phyloP scores from a whole-genome alignment of 2,797 vertebrate species.

The Anguilla anguilla region DNA sequence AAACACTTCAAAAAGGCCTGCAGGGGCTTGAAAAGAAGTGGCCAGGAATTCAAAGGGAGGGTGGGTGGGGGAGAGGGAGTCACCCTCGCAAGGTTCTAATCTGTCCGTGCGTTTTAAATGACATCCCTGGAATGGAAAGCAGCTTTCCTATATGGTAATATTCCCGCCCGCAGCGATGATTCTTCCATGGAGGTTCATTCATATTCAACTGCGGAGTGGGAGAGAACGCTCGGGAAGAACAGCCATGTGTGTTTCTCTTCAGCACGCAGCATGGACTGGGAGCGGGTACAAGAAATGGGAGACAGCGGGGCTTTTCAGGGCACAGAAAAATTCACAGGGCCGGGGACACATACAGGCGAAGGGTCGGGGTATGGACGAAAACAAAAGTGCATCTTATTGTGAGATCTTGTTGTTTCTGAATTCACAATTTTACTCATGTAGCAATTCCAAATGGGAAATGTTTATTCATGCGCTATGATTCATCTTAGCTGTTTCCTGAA shows the following conservation, averaged over 20 bases:
- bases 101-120: background rate
- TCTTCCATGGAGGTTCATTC: conserved; percentile 21
- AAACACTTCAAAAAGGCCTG: conserved; percentile 1
- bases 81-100: background rate
- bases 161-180: conserved; percentile 10
- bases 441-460: background rate
- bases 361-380: background rate
- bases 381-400: background rate
- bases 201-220: conserved; percentile 15
- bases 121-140: conserved; percentile 16
- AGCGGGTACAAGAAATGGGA: background rate
- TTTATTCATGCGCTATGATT: background rate
- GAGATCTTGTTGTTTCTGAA: background rate
- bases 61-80: background rate
- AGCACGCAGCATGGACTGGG: background rate
- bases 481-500: background rate
- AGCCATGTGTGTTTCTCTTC: background rate
- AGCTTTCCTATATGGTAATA: conserved; percentile 18
- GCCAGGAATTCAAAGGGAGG: background rate
- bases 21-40: background rate
- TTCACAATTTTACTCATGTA: no score
- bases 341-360: background rate
- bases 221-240: background rate
- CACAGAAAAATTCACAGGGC: background rate
- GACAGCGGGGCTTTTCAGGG: background rate